Base-by-base conservation (phyloP, 2,888 invertebrate genomes). In the Limnephilus rhombicus region DNA sequence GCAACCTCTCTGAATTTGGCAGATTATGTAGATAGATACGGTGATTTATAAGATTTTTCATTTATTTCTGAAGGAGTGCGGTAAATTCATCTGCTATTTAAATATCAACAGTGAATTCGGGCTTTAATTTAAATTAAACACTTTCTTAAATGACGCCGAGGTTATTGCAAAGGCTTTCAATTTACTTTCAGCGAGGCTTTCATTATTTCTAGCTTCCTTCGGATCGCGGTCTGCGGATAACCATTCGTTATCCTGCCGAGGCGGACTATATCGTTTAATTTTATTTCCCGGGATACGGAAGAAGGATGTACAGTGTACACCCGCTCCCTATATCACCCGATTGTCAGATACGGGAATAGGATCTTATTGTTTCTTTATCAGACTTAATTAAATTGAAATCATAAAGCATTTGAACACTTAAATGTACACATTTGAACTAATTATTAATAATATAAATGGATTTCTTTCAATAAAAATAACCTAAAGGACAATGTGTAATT, bases 91-190 rank as follows among this genome's bases (percentile, higher is more conserved):
- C 88, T 31, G 88, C 31, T 68, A 80, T 89, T 89, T 89, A 89
- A 89, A 89, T 80, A 89, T 89, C 88, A 89, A 89, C 80, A 89
- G 80, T 89, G 80, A 89, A 89, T 89, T 80, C 80, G 83, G 80
- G 89, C 90, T 92, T 90, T 91, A 92, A 91, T 89, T 92, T 91
- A 92, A 92, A 92, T 91, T 92, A 91, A 87, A 92, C 89, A 92
- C 92, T 91, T 92, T 91, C 90, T 92, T 91, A 92, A 91, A 92
- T 91, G 89, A 89, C 91, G 45, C 87, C 31, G 91, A 37, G 91
- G 91, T 89, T 92, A 90, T 92, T 90, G 92, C 92, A 80, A 92
- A 89, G 85, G 92, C 68, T 92, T 92, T 93, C 93, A 93, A 93
- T 92, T 90, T 93, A 93, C 90, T 92, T 93, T 93, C 92, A 53